These are phyloP conservation scores for Scaptomyza cyrtandrae DNA, from an alignment of 2,888 invertebrate species.

Conservation along the genomic window DNA sequence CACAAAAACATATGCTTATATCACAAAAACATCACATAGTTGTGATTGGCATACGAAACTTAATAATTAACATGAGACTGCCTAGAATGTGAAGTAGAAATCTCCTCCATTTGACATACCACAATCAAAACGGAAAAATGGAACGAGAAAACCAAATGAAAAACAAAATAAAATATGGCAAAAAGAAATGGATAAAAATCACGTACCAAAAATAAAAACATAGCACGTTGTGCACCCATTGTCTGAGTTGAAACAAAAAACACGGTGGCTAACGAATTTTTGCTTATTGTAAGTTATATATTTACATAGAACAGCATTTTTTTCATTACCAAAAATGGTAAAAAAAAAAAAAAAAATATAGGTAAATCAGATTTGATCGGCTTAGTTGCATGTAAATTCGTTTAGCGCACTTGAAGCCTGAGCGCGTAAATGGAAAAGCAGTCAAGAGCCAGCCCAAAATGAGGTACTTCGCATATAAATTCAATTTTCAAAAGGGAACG, in stretches of 20 bases:
- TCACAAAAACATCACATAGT: no score
- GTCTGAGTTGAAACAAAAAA: constrained; percentile 8
- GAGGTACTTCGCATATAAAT: constrained; percentile 53
- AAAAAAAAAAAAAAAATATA: constrained; percentile 14
- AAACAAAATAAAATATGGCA: constrained; percentile 27
- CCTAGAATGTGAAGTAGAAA: constrained; percentile 10
- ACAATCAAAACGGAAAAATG: constrained; percentile 4
- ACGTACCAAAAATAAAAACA: constrained; percentile 60
- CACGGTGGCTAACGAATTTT: constrained; percentile 29
- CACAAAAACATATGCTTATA: constrained; percentile 22
- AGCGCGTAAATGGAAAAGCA: constrained; percentile 32
- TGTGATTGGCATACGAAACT: constrained; percentile 57
- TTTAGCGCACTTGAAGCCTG: constrained; percentile 60
- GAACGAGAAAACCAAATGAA: constrained; percentile 22
- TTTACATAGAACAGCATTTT: constrained; percentile 30
- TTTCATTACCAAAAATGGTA: constrained; percentile 6
- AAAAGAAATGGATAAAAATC: constrained; percentile 45
- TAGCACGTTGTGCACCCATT: constrained; percentile 31
- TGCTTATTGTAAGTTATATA: constrained; percentile 28
- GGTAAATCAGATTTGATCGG: constrained; percentile 68
- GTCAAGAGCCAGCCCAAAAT: constrained; percentile 17
- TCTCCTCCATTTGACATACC: constrained; percentile 26
- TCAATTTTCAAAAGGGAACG: constrained; percentile 37
- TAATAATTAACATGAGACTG: constrained; percentile 50
- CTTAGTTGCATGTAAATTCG: constrained; percentile 70